Conservation (phyloP, 2,797 vertebrate genomes). For the Phoxinus dragarum region DNA sequence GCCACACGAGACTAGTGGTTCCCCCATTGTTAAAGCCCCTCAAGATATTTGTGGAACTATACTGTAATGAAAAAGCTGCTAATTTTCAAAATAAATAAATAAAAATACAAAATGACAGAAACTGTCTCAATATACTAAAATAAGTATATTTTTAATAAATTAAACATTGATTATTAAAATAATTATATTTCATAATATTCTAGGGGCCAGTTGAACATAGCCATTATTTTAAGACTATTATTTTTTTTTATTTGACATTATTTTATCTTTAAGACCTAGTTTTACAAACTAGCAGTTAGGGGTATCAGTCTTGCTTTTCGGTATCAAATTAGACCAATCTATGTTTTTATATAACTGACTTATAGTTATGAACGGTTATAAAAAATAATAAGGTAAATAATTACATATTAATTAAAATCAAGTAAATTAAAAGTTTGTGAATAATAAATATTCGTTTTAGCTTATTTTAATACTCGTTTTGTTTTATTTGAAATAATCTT, state of each 20-base stretch:
- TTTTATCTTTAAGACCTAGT: not conserved
- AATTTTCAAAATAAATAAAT: not conserved
- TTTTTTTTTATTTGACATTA: no score
- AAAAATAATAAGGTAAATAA: not conserved
- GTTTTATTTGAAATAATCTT: not conserved
- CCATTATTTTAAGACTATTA: not conserved
- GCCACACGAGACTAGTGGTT: not conserved
- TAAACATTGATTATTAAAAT: not conserved
- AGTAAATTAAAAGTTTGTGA: not conserved
- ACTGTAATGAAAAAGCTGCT: not conserved
- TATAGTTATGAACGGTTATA: not conserved
- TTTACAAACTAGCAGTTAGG: not conserved
- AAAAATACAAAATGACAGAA: not conserved
- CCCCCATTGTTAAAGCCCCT: not conserved
- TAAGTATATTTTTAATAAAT: not conserved
- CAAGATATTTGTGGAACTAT: not conserved
- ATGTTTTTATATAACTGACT: no score
- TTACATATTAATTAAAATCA: not conserved
- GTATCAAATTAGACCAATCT: not conserved
- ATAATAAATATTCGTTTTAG: not conserved
- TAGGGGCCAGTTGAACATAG: not conserved
- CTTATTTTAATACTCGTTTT: not conserved
- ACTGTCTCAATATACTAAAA: not conserved
- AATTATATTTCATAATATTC: not conserved
- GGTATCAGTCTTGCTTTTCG: not conserved